phyloP scores from a whole-genome alignment of 1,140 invertebrate genomes.

The Hypsibius dujardini region DNA sequence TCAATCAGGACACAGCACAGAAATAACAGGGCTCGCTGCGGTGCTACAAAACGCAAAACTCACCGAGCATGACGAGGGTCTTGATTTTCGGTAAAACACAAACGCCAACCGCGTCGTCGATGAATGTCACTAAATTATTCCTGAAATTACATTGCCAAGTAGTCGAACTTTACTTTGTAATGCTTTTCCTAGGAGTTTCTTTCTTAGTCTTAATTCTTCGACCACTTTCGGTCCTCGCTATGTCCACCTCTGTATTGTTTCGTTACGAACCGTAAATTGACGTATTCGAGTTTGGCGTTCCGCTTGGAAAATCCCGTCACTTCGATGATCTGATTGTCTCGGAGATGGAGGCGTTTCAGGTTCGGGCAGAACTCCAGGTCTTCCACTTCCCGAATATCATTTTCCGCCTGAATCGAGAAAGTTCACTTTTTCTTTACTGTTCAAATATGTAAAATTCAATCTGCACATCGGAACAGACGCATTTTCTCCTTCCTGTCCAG shows the following conservation, averaged over 20 bases:
- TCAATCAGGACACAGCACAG: too few species aligned
- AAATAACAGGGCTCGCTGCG: too few species aligned
- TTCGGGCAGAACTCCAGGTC: constrained; percentile 1
- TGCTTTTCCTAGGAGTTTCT: too few species aligned
- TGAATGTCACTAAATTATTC: constrained; percentile 2
- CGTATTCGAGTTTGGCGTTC: constrained; percentile 5
- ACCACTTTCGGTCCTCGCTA: too few species aligned
- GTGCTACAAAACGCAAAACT: too few species aligned
- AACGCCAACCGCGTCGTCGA: constrained; percentile 3
- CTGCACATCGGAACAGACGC: too few species aligned
- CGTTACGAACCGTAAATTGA: constrained; percentile 10
- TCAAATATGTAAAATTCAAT: too few species aligned
- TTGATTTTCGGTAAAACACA: not conserved
- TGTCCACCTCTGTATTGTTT: too few species aligned
- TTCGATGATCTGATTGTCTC: not conserved
- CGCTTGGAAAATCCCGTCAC: not conserved
- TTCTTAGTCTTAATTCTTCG: too few species aligned
- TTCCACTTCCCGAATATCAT: constrained; percentile 6
- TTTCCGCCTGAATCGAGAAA: not conserved
- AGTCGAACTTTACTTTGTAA: too few species aligned
- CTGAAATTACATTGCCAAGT: not conserved
- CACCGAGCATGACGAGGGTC: not conserved
- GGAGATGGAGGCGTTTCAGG: not conserved
- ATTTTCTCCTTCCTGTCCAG: too few species aligned
- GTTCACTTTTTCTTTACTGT: too few species aligned